phyloP scores from a whole-genome alignment of 2,888 invertebrate genomes.

The Trissoscelio sp. region DNA sequence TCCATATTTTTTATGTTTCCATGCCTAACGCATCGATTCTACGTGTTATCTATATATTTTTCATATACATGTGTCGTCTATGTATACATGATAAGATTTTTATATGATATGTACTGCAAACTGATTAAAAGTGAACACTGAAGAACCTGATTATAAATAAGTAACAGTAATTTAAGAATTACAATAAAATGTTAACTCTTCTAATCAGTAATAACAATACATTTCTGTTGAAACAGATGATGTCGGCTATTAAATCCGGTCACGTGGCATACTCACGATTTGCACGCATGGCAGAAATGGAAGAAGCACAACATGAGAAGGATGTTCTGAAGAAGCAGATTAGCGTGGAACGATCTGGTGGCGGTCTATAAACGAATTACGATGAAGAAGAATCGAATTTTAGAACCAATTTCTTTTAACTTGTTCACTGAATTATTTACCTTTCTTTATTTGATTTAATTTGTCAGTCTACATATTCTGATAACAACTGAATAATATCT shows the following conservation, averaged over 20 bases:
- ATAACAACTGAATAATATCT: background rate
- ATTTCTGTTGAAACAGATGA: constrained; percentile 89
- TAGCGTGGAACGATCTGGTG: constrained; percentile 97
- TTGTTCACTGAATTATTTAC: constrained; percentile 29
- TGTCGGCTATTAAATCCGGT: constrained; percentile 99
- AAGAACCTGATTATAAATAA: too few species aligned
- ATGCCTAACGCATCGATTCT: too few species aligned
- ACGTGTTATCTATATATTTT: too few species aligned
- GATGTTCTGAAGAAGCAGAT: constrained; percentile 90
- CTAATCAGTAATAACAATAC: background rate
- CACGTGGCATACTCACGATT: constrained; percentile 97
- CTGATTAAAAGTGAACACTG: too few species aligned
- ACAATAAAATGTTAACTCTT: too few species aligned
- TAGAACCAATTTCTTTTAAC: constrained; percentile 49
- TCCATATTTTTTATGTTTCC: too few species aligned
- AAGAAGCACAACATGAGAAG: constrained; percentile 92
- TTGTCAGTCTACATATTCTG: constrained; percentile 21
- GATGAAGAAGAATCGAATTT: constrained; percentile 14
- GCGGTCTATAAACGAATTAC: constrained; percentile 90
- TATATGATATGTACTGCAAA: too few species aligned
- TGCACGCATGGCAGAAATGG: constrained; percentile 96
- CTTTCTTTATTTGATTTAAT: constrained; percentile 17
- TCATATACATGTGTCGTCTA: too few species aligned
- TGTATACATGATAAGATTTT: too few species aligned
- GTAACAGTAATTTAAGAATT: too few species aligned